A percentile compares a stretch with the other conserved stretches of the same genome.
phyloP scores from a whole-genome alignment of 2,113 vertebrate genomes.

The Pomatorhinus ruficollis region DNA sequence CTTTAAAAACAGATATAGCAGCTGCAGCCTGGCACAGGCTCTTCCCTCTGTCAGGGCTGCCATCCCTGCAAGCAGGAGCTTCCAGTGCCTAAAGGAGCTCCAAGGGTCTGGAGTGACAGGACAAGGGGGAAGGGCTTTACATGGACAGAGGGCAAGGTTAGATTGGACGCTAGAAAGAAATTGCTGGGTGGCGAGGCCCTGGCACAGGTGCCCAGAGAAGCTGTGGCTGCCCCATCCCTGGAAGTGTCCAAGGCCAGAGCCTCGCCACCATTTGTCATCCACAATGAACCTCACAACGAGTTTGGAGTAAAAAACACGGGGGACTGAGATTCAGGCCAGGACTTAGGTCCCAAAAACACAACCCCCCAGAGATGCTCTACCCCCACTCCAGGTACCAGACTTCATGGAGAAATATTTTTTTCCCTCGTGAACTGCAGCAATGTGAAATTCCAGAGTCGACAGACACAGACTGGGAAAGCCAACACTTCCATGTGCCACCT shows the following conservation, averaged over 20 bases:
- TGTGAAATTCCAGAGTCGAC: fast-evolving
- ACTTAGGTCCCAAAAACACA: neutral
- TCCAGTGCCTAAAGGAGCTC: neutral
- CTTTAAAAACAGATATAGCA: neutral
- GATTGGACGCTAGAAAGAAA: neutral
- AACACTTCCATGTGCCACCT: neutral
- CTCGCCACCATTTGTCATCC: neutral
- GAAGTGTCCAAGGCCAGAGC: neutral
- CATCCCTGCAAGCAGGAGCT: neutral
- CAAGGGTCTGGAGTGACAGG: neutral
- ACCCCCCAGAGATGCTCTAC: neutral
- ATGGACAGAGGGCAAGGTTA: neutral
- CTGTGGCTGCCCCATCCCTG: neutral
- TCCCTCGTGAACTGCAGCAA: neutral
- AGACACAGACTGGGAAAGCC: neutral
- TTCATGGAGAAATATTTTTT: neutral
- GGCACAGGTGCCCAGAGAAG: neutral
- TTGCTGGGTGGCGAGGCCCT: neutral
- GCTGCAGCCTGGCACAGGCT: neutral
- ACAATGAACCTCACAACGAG: neutral
- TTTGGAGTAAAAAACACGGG: fast-evolving
- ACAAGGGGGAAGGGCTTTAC: neutral
- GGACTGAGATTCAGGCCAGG: neutral
- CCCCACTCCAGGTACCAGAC: neutral
- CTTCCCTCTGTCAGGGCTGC: neutral